Evolutionary conservation across 35 echinoderm and acorn worm species (phyloP).

Genomic region (Holothuria glaberrima): DNA sequence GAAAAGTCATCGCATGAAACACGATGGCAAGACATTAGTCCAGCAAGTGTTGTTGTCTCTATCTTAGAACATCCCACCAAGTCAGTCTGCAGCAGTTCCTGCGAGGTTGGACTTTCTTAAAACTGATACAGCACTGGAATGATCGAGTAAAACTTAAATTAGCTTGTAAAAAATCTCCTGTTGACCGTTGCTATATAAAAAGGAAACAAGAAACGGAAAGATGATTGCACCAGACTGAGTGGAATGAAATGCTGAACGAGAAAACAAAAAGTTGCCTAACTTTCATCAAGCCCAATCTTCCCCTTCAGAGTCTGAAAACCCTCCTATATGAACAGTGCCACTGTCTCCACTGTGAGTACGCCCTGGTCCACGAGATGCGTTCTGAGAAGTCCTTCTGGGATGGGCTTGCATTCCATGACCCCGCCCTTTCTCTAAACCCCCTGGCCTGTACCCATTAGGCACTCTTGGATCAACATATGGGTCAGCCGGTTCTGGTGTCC

Average conservation of each 20-base stretch:
- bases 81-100: no score
- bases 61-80: no score
- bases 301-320: conserved; percentile 88
- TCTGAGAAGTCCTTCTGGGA: conserved; percentile 82
- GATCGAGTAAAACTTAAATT: conserved; percentile 31
- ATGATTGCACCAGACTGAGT: conserved; percentile 49
- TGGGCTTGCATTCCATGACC: conserved; percentile 96
- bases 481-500: conserved; percentile 70
- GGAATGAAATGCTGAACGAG: conserved; percentile 25
- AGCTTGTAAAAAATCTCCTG: conserved; percentile 1
- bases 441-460: conserved; percentile 89
- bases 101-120: no score
- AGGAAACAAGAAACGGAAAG: conserved; percentile 43
- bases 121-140: conserved; percentile 31
- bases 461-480: conserved; percentile 78
- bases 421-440: conserved; percentile 78
- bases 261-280: not conserved
- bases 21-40: no score
- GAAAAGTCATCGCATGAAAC: no score
- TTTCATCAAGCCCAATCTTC: conserved; percentile 82
- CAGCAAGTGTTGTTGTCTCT: no score
- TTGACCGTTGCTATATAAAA: not conserved
- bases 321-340: conserved; percentile 76
- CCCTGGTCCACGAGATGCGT: conserved; percentile 79
- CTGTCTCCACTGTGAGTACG: conserved; percentile 78